Percentiles rank a stretch among this genome's conserved stretches.
Evolutionary conservation across 1,140 invertebrate genomes (phyloP).

Genomic region (Ruditapes philippinarum): DNA sequence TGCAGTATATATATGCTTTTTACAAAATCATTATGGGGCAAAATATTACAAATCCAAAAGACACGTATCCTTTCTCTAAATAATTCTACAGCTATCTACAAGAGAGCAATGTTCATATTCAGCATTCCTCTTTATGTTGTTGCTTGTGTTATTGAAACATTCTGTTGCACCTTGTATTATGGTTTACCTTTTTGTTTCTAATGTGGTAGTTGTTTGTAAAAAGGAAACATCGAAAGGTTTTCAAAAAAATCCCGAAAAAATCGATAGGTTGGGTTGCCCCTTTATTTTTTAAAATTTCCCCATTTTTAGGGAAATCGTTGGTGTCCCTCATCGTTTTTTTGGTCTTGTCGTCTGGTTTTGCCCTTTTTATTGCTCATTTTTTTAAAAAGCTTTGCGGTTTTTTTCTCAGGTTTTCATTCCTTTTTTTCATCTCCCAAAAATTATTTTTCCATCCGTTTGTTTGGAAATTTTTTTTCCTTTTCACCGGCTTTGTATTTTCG

Average conservation of each 20-base stretch:
- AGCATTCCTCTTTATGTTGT: not conserved
- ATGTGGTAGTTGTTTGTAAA: constrained; percentile 1
- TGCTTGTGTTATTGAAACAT: not conserved
- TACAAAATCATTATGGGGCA: constrained; percentile 18
- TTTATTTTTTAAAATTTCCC: not conserved
- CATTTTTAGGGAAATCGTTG: not conserved
- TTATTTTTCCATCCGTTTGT: constrained; percentile 3
- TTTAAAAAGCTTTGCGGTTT: not conserved
- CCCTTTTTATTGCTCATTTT: not conserved
- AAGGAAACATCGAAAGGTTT: not conserved
- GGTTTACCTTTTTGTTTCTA: constrained; percentile 17
- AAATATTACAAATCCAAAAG: not conserved
- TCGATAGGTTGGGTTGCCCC: not conserved
- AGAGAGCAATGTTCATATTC: not conserved
- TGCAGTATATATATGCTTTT: constrained; percentile 38
- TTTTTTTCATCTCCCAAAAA: too few relatives aligned
- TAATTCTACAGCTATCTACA: not conserved
- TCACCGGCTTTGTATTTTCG: constrained; percentile 6
- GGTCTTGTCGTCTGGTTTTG: not conserved
- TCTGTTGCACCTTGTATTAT: constrained; percentile 18
- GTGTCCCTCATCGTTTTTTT: not conserved
- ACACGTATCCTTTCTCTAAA: not conserved
- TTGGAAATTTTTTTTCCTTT: constrained; percentile 34
- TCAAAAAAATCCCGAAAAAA: not conserved
- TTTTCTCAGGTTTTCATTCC: too few relatives aligned